Evolutionary conservation across 2,888 invertebrate species (phyloP).

Genomic region (Dasypolia templi): DNA sequence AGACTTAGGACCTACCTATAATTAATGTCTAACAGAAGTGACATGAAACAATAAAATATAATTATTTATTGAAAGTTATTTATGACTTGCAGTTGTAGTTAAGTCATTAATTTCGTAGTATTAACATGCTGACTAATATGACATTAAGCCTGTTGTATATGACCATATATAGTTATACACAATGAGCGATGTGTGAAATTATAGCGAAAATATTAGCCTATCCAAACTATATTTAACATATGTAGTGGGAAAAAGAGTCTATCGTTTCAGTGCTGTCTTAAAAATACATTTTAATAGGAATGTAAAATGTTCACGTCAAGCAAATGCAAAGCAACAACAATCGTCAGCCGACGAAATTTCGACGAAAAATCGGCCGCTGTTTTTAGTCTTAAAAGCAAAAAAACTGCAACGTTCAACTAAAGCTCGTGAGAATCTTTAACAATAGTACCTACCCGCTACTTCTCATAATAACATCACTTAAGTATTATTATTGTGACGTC

Average conservation of each 20-base stretch:
- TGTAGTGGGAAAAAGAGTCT: neutral
- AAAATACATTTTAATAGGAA: neutral
- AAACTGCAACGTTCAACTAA: conserved; percentile 18
- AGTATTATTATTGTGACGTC: conserved; percentile 57
- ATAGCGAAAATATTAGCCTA: neutral
- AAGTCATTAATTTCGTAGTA: conserved; percentile 19
- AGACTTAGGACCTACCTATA: conserved; percentile 12
- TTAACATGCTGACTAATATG: conserved; percentile 10
- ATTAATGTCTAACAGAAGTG: conserved; percentile 34
- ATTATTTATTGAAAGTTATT: conserved; percentile 40
- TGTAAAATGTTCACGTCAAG: neutral
- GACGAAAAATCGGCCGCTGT: conserved; percentile 22
- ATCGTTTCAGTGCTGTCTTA: neutral
- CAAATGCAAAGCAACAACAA: conserved; percentile 5
- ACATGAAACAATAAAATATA: conserved; percentile 17
- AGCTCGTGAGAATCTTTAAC: conserved; percentile 48
- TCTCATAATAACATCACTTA: conserved; percentile 48
- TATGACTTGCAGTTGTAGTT: conserved; percentile 26
- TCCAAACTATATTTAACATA: neutral
- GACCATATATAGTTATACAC: neutral
- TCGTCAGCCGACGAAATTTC: conserved; percentile 21
- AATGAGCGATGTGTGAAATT: neutral
- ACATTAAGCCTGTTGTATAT: conserved; percentile 1
- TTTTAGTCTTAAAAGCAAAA: conserved; percentile 20
- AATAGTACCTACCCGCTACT: conserved; percentile 29